These are phyloP conservation scores for Microchrysa polita DNA, from an alignment of 2,888 invertebrate genomes.

Conservation along the genomic window DNA sequence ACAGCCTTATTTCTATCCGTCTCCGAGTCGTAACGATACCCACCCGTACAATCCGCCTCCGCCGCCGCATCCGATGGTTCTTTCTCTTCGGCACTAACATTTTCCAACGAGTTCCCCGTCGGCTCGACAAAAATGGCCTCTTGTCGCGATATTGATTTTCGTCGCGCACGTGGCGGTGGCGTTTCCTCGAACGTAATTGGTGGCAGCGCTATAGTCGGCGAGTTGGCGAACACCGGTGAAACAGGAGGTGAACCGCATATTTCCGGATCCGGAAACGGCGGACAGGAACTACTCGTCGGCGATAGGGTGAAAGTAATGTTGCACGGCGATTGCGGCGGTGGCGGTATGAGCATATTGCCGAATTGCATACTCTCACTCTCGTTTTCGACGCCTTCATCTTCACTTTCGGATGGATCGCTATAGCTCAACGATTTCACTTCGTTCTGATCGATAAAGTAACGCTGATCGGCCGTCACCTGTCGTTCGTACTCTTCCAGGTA, in stretches of 20 bases:
- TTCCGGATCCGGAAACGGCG: conserved; percentile 61
- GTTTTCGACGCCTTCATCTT: conserved; percentile 64
- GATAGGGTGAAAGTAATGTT: conserved; percentile 72
- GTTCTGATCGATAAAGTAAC: conserved; percentile 60
- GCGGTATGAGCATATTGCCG: conserved; percentile 65
- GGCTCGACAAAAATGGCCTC: conserved; percentile 84
- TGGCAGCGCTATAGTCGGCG: conserved; percentile 69
- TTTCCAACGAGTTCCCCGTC: conserved; percentile 76
- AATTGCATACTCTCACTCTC: conserved; percentile 61
- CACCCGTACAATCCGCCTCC: neutral
- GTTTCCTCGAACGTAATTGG: conserved; percentile 65
- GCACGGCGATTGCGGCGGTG: conserved; percentile 66
- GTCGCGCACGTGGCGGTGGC: conserved; percentile 66
- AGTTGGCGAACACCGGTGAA: conserved; percentile 64
- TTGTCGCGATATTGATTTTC: conserved; percentile 82
- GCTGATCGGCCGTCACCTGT: conserved; percentile 65
- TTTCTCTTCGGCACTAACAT: conserved; percentile 66
- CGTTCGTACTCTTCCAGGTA: conserved; percentile 79
- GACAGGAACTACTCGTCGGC: conserved; percentile 66
- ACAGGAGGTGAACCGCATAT: conserved; percentile 60
- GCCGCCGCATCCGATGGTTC: conserved; percentile 62
- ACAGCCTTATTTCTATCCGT: conserved; percentile 31
- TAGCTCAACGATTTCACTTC: conserved; percentile 64
- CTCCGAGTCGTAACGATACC: conserved; percentile 18
- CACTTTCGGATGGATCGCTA: conserved; percentile 66